Base-by-base conservation (phyloP, 2,888 invertebrate genomes). In the Cryptosula pallasiana region DNA sequence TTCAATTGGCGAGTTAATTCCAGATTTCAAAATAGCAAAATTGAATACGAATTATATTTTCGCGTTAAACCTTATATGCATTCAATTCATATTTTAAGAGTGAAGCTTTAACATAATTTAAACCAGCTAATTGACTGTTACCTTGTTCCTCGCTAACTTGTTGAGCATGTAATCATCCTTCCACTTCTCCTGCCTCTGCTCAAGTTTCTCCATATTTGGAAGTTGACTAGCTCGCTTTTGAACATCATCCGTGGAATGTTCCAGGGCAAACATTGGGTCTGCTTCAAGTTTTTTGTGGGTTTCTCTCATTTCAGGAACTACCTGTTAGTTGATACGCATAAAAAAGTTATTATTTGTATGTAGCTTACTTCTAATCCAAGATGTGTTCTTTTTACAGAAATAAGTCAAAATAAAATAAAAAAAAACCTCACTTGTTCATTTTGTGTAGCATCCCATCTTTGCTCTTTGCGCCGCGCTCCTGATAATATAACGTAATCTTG, bases 201-300 rank as follows among this genome's bases (percentile, higher is more conserved):
- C 91, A 1, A 97, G 87, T 77, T 89, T 88, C 13, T 90, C 90
- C 0, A 99, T 85, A 16, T 73, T 78, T 23, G 78, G 77, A 35
- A 76, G 72, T 0, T 77, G 75, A 0, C 73, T 75, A 69, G 78
- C 78, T 0, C 78, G 78, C 69, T 79, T 81, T 71, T 77, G 74
- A 69, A 78, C 75, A 85, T 97, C 97, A 71, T 91, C 90, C 0
- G 90, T 89, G 71, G 92, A 92, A 85, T 99, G 98, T 82, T 99
- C 97, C 76, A 99, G 86, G 82, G 93, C 94, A 84, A 92, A 99
- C 99, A 99, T 99, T 3, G 98, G 91, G 89, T 99, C 97, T 78
- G 94, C 93, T 78, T 93, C 94, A 73, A 99, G 86, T 78, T 93
- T 92, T 79, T 93, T 94, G 0, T 91, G 90, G 2, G 70, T 70